Evolutionary conservation across 2,888 invertebrate genomes (phyloP), one percentile per base, ranked within the genome.

Genomic region (Adineta ricciae): DNA sequence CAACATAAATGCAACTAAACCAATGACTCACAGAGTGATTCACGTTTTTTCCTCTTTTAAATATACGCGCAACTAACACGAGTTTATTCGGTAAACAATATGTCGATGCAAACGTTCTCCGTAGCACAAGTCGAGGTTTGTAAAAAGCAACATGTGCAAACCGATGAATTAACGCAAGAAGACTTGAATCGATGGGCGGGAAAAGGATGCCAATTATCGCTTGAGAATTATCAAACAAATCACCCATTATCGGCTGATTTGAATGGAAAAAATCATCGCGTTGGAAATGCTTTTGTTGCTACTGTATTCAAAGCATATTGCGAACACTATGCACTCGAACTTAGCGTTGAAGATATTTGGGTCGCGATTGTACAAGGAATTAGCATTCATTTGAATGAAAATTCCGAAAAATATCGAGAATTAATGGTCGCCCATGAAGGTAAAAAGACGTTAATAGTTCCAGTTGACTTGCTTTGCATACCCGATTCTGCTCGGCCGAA

Each of bases 341-440:
- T 78, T 24, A 41, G 41, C 24, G 78, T 78, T n/a, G 78, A 78
- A 78, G 78, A 78, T 78, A n/a, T 78, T 41, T 78, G 78, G 78
- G 41, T 41, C 11, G 41, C n/a, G 24, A 78, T 78, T 78, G 16
- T 4, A 1, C 78, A 78, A 41, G 78, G 78, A 24, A 19, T 78
- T 19, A 78, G 78, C n/a, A 78, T 78, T 78, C 78, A 78, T 78
- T 14, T 78, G 0, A 78, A 78, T 78, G 41, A 78, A 78, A 78
- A 78, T 78, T 21, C 78, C 11, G 78, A 78, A n/a, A 78, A 78
- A 41, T 78, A 41, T 78, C 78, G 78, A n/a, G 2, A 21, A n/a
- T 41, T 78, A 78, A 41, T 78, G 38, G 78, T 78, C 14, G 38
- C 78, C 9, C 78, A 78, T 78, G 78, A 78, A 78, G 78, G 41